These are phyloP conservation scores for Phaonia tiefii DNA, from an alignment of 2,888 invertebrate species.

Conservation along the genomic window DNA sequence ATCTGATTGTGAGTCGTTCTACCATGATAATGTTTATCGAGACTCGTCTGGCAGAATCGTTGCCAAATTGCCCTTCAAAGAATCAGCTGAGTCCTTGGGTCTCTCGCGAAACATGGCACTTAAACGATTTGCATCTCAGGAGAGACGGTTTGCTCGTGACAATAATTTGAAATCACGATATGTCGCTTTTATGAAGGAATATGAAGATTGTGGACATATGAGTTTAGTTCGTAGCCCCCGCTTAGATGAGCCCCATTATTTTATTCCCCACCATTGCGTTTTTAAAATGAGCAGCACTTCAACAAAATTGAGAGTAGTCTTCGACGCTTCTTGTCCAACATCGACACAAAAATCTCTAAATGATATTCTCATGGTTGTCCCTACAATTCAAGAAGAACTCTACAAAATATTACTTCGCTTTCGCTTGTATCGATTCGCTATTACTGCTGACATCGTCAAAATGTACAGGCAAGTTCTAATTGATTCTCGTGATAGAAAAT, in stretches of 20 bases:
- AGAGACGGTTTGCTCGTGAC: conserved; percentile 33
- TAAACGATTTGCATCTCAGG: conserved; percentile 33
- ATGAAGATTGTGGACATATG: too few species aligned
- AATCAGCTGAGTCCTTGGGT: conserved; percentile 24
- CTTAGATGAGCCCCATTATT: conserved; percentile 70
- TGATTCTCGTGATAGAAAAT: conserved; percentile 10
- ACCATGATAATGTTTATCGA: conserved; percentile 27
- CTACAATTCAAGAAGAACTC: conserved; percentile 59
- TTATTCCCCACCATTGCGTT: conserved; percentile 45
- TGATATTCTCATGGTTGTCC: conserved; percentile 59
- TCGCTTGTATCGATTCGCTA: conserved; percentile 51
- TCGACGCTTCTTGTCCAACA: conserved; percentile 58
- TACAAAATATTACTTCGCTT: conserved; percentile 54
- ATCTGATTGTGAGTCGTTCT: conserved; percentile 47
- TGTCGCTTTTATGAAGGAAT: conserved; percentile 37
- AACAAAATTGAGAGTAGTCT: conserved; percentile 45
- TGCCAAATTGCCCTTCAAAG: conserved; percentile 52
- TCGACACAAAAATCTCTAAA: conserved; percentile 53
- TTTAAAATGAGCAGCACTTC: conserved; percentile 41
- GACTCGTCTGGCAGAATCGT: conserved; percentile 47
- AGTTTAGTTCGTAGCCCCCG: conserved; percentile 77
- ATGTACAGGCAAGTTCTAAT: conserved; percentile 55
- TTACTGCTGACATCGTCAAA: conserved; percentile 58
- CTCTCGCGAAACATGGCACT: conserved; percentile 35
- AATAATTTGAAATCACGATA: conserved; percentile 36